These are phyloP conservation scores for Drosophila tanythrix DNA, from an alignment of 2,888 invertebrate genomes.

Conservation along the genomic window DNA sequence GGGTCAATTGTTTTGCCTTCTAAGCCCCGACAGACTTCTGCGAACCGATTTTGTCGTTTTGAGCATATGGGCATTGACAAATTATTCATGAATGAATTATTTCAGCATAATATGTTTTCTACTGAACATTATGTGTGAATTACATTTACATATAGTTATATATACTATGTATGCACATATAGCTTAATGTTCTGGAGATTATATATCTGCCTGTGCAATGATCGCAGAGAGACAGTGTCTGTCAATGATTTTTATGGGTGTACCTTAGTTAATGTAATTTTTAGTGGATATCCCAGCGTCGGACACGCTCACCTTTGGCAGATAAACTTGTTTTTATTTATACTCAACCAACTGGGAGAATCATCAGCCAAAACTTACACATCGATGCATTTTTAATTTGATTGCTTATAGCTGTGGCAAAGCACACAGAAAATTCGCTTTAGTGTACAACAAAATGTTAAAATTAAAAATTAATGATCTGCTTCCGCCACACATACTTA, in stretches of 20 bases:
- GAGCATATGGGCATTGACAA: background rate
- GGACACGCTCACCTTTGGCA: background rate
- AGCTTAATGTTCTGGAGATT: background rate
- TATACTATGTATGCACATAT: background rate
- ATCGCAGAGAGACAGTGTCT: background rate
- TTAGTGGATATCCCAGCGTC: background rate
- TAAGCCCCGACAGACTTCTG: background rate
- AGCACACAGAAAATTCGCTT: constrained; percentile 59
- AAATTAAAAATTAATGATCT: constrained; percentile 78
- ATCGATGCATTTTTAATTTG: constrained; percentile 67
- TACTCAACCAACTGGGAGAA: constrained; percentile 6
- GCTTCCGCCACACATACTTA: constrained; percentile 45
- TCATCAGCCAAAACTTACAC: constrained; percentile 35
- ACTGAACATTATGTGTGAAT: background rate
- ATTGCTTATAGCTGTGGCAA: constrained; percentile 44
- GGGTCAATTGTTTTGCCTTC: background rate
- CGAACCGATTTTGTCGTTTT: background rate
- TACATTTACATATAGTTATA: background rate
- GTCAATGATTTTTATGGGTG: background rate
- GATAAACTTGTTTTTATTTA: constrained; percentile 8
- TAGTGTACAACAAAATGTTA: constrained; percentile 71
- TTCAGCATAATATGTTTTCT: background rate
- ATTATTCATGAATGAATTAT: background rate
- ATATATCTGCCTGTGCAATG: background rate
- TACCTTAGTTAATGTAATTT: background rate